Evolutionary conservation across 2,797 vertebrate species (phyloP).

Genomic region (Bradypodion ventrale): DNA sequence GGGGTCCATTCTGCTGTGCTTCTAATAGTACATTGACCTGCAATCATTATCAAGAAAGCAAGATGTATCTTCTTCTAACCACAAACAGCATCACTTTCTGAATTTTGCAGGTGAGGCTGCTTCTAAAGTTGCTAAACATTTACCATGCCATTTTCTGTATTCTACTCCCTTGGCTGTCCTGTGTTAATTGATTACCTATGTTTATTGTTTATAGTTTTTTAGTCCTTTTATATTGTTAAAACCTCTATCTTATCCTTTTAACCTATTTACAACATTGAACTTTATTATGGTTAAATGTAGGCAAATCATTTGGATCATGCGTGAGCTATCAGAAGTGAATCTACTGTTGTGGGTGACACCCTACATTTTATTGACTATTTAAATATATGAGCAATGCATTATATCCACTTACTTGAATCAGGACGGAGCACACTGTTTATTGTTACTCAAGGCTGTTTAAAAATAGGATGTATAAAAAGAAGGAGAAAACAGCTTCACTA

Average conservation of each 20-base stretch:
- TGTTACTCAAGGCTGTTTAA: conserved; percentile 1
- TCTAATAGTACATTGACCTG: neutral
- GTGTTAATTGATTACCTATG: neutral
- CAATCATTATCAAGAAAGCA: neutral
- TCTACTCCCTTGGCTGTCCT: neutral
- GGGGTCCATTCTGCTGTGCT: neutral
- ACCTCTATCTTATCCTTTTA: neutral
- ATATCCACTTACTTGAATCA: conserved; percentile 13
- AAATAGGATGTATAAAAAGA: neutral
- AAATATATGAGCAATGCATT: conserved; percentile 29
- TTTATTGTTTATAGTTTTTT: conserved; percentile 11
- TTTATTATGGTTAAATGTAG: conserved; percentile 2
- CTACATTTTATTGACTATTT: conserved; percentile 22
- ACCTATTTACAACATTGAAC: conserved; percentile 17
- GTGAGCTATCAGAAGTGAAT: neutral
- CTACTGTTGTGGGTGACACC: conserved; percentile 1
- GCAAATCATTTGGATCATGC: conserved; percentile 5
- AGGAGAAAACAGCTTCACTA: neutral
- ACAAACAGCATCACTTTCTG: neutral
- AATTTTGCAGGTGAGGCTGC: neutral
- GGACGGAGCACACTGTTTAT: conserved; percentile 9
- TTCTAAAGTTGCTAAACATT: neutral
- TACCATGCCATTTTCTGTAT: neutral
- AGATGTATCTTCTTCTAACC: neutral
- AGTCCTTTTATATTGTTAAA: conserved; percentile 19